Percentiles rank a stretch among this genome's conserved stretches.
phyloP scores from a whole-genome alignment of 2,113 vertebrate genomes.

The Eclectus roratus region DNA sequence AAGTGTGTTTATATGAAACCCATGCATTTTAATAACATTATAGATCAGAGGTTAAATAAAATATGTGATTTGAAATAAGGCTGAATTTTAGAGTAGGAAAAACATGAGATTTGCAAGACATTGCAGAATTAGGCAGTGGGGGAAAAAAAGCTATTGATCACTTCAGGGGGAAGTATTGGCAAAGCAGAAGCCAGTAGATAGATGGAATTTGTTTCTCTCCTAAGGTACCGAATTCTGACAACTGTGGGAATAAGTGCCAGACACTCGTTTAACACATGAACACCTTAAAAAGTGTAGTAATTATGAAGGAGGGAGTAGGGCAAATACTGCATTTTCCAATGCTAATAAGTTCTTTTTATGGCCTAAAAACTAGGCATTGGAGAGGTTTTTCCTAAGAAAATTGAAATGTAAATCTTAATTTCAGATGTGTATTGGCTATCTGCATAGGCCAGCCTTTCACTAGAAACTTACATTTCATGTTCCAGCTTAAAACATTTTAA shows the following conservation, averaged over 20 bases:
- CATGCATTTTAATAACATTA: neutral
- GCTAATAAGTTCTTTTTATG: neutral
- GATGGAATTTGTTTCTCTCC: neutral
- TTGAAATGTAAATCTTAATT: neutral
- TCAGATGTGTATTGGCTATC: neutral
- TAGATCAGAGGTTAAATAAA: neutral
- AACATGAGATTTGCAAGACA: neutral
- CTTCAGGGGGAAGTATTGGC: neutral
- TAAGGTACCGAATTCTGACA: neutral
- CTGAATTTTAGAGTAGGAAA: neutral
- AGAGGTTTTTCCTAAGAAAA: neutral
- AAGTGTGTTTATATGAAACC: neutral
- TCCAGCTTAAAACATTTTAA: neutral
- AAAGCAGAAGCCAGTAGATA: neutral
- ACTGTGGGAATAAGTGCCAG: neutral
- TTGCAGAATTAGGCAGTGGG: neutral
- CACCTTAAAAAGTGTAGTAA: neutral
- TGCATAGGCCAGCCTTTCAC: neutral
- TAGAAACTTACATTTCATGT: neutral
- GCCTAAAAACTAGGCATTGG: neutral
- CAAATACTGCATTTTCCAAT: neutral
- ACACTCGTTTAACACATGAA: neutral
- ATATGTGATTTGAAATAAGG: neutral
- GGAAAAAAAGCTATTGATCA: neutral
- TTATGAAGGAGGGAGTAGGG: neutral